A percentile compares a stretch with the other conserved stretches of the same genome.
phyloP scores from a whole-genome alignment of 2,888 invertebrate genomes.

The Leucoma salicis region DNA sequence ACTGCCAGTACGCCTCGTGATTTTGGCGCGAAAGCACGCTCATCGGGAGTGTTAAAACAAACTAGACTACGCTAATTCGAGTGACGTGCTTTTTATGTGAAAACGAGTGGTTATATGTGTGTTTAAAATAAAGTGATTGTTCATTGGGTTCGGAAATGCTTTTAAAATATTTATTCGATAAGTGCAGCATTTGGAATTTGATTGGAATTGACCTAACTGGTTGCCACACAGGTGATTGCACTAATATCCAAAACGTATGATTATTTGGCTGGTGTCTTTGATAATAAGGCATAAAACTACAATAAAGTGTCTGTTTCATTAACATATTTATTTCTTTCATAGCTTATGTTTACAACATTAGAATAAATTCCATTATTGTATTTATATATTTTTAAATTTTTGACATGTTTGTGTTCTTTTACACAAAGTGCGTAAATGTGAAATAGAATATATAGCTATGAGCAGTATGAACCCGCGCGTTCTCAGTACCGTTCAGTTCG shows the following conservation, averaged over 20 bases:
- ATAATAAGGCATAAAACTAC: constrained; percentile 7
- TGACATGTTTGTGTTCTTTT: too few relatives aligned
- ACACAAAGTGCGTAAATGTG: too few relatives aligned
- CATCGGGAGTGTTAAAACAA: constrained; percentile 9
- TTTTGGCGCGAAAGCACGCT: constrained; percentile 23
- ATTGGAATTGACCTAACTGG: constrained; percentile 22
- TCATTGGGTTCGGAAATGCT: constrained; percentile 19
- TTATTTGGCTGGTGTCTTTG: constrained; percentile 14
- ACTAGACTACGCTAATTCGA: constrained; percentile 18
- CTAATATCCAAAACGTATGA: constrained; percentile 11
- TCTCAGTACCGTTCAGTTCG: too few relatives aligned
- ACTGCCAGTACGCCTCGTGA: constrained; percentile 19
- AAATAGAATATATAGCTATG: too few relatives aligned
- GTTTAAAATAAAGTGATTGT: constrained; percentile 18
- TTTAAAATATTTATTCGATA: neutral
- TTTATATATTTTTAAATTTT: too few relatives aligned
- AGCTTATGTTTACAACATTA: too few relatives aligned
- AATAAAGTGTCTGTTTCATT: neutral
- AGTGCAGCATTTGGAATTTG: constrained; percentile 6
- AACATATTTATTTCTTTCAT: too few relatives aligned
- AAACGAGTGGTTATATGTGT: constrained; percentile 29
- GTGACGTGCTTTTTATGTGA: constrained; percentile 31
- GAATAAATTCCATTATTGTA: too few relatives aligned
- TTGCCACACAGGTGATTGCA: constrained; percentile 22
- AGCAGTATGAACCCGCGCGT: too few relatives aligned